Evolutionary conservation across 2,797 vertebrate genomes (phyloP).

Genomic region (Falco concolor): DNA sequence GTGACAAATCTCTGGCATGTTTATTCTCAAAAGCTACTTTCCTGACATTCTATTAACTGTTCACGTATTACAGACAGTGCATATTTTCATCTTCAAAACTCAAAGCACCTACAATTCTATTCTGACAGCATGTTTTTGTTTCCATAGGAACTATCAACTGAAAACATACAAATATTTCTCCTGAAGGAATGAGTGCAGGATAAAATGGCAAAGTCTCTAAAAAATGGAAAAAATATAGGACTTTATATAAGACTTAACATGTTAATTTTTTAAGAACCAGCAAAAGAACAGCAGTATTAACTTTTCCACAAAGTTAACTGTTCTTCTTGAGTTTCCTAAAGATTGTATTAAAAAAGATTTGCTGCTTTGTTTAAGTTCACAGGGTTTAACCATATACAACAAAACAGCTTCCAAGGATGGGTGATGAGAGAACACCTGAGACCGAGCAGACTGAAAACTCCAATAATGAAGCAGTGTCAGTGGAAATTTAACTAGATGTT

Average conservation of each 20-base stretch:
- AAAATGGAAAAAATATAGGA: not conserved
- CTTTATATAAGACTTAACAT: not conserved
- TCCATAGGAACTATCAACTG: not conserved
- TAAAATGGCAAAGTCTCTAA: not conserved
- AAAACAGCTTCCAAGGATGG: not conserved
- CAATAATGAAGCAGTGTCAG: not conserved
- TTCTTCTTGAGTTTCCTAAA: not conserved
- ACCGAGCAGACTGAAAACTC: not conserved
- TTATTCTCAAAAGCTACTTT: conserved; percentile 57
- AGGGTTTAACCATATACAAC: not conserved
- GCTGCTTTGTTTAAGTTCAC: not conserved
- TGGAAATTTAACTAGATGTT: not conserved
- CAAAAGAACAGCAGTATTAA: not conserved
- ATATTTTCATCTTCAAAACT: not conserved
- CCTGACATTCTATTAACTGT: conserved; percentile 26
- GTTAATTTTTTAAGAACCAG: not conserved
- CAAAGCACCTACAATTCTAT: not conserved
- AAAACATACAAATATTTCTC: not conserved
- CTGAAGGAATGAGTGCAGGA: not conserved
- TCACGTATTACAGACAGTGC: not conserved
- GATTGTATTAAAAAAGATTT: not conserved
- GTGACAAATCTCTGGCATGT: conserved; percentile 64
- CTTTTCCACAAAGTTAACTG: not conserved
- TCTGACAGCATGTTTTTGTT: not conserved
- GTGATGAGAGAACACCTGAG: not conserved